These are phyloP conservation scores for Cerastoderma edule DNA, from an alignment of 2,888 invertebrate genomes.

Conservation along the genomic window DNA sequence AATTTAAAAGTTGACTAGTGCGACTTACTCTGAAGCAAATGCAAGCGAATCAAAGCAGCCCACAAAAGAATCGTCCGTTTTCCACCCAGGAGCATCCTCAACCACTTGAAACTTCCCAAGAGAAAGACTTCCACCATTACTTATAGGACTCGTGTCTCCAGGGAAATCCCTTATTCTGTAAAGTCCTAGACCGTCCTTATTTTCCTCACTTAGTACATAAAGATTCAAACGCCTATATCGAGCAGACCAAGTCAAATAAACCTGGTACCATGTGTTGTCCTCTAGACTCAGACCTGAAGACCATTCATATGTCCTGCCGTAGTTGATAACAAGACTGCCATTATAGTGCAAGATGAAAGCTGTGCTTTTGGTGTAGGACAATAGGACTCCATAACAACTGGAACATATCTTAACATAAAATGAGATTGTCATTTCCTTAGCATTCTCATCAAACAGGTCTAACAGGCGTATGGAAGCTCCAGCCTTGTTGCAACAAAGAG, in stretches of 20 bases:
- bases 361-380: slow-evolving; percentile 33
- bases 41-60: slow-evolving; percentile 48
- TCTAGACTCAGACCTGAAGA: slow-evolving; percentile 19
- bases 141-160: slow-evolving; percentile 23
- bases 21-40: slow-evolving; percentile 39
- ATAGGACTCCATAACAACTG: slow-evolving; percentile 43
- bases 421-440: slow-evolving; percentile 27
- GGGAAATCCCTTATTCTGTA: neutral
- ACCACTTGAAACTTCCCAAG: slow-evolving; percentile 49
- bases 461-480: slow-evolving; percentile 24
- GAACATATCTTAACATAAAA: slow-evolving; percentile 48
- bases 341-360: slow-evolving; percentile 40
- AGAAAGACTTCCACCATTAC: slow-evolving; percentile 38
- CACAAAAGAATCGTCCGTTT: slow-evolving; percentile 37
- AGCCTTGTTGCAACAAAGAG: slow-evolving; percentile 37
- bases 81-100: slow-evolving; percentile 36
- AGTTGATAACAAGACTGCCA: slow-evolving; percentile 29
- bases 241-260: slow-evolving; percentile 30
- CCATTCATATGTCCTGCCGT: slow-evolving; percentile 27
- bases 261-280: slow-evolving; percentile 43
- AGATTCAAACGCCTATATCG: slow-evolving; percentile 14
- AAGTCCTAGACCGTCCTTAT: neutral
- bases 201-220: slow-evolving; percentile 27
- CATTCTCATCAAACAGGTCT: slow-evolving; percentile 28
- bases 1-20: neutral